Conservation (phyloP, 2,113 vertebrate species). For the Mastomys natalensis region DNA sequence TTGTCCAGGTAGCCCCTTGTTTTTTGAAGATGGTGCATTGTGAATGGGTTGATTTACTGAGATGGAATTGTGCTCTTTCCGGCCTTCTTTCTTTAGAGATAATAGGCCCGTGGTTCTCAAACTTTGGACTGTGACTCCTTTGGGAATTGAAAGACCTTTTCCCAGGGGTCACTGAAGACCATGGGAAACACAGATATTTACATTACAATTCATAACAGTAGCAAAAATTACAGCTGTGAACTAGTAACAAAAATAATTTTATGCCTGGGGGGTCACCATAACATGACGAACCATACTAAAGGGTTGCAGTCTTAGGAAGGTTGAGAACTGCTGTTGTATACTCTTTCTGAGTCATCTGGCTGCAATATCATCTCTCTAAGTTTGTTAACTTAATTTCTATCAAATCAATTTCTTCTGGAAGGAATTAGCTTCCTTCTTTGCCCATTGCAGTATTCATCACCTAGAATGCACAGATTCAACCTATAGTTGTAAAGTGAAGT, state of each 20-base stretch:
- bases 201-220: neutral
- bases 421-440: neutral
- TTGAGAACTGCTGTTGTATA: neutral
- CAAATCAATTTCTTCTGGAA: neutral
- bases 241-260: neutral
- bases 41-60: fast-evolving
- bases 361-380: neutral
- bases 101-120: neutral
- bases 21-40: neutral
- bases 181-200: neutral
- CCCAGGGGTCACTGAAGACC: neutral
- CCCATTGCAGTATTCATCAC: too few species aligned
- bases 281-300: neutral
- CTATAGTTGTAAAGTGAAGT: neutral
- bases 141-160: neutral
- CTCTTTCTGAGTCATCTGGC: neutral
- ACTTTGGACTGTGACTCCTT: neutral
- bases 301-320: neutral
- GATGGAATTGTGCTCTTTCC: neutral
- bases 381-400: neutral
- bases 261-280: neutral
- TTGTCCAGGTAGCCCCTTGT: neutral
- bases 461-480: neutral
- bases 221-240: neutral
- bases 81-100: neutral